These are phyloP conservation scores for Echinarachnius parma DNA, from an alignment of 53 echinoderm and acorn worm genomes.

Conservation along the genomic window DNA sequence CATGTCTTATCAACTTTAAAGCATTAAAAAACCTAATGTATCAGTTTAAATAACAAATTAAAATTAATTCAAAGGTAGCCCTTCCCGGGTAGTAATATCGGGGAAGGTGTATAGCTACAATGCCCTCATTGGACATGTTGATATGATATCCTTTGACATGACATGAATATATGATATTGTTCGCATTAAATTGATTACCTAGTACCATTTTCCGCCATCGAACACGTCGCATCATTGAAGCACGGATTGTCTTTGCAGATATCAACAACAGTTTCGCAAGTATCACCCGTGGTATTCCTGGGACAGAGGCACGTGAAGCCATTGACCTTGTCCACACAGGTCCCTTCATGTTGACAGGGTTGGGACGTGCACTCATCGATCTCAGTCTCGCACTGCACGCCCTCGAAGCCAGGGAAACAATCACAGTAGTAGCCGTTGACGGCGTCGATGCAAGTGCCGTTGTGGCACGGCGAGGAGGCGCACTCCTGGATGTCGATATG, in stretches of 20 bases:
- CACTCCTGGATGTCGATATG: slow-evolving; percentile 24
- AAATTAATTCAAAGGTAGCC: no score
- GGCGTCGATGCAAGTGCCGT: slow-evolving; percentile 23
- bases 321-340: slow-evolving; percentile 27
- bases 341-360: slow-evolving; percentile 20
- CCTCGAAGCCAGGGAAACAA: slow-evolving; percentile 29
- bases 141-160: no score
- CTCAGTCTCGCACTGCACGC: slow-evolving; percentile 16
- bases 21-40: no score
- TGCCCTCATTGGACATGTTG: no score
- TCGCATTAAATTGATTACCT: slow-evolving; percentile 3
- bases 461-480: slow-evolving; percentile 24
- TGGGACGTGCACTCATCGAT: slow-evolving; percentile 19
- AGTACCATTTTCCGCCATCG: slow-evolving; percentile 7
- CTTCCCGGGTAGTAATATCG: no score
- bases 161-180: no score
- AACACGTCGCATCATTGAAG: slow-evolving; percentile 26
- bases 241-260: slow-evolving; percentile 10
- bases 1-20: no score
- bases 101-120: background rate
- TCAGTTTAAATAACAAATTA: no score
- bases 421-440: slow-evolving; percentile 20
- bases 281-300: background rate
- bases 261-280: slow-evolving; percentile 9
- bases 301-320: slow-evolving; percentile 19